Evolutionary conservation across 2,888 invertebrate species (phyloP), one percentile per base, ranked within the genome.

Genomic region (Heliconius cydno): DNA sequence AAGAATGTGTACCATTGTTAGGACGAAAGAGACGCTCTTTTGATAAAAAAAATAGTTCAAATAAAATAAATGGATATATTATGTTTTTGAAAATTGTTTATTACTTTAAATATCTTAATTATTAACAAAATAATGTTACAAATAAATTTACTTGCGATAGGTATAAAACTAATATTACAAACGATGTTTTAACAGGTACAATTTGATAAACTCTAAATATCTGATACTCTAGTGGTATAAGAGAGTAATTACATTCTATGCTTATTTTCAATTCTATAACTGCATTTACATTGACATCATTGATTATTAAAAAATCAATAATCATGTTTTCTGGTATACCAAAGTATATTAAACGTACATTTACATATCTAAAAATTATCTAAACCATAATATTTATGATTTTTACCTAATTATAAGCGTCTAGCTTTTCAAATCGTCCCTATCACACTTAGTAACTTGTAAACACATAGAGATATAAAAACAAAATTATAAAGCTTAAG

Each of bases 361-460:
- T 74, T 66, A 46, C 13, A 38, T n/a, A 57, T 68, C 60, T 19
- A 60, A 70, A 60, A 60, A 28, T 70, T 38, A 28, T 10, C n/a
- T 70, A 60, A 46, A 72, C 77, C 68, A 63, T 41, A 34, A 63
- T 9, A 52, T 13, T 76, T 22, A 25, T 71, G 52, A 38, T 76
- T 71, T 66, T 66, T 19, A 46, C 66, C 57, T 71, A 79, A 76
- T 68, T 81, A 80, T 77, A 77, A 80, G 77, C 76, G 77, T 77
- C 46, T 74, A 34, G 79, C 63, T 79, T 76, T 76, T 52, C 60
- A 57, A 76, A 57, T 2, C 30, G 38, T 34, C 67, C n/a, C 19
- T 68, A 5, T 52, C 52, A 9, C 19, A 38, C 13, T n/a, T 34
- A 57, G 30, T 30, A 57, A 57, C 2, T 72, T 30, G 52, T 30